These are phyloP conservation scores for Mormyrops boulengeri DNA, from an alignment of 2,797 vertebrate species.

Conservation along the genomic window DNA sequence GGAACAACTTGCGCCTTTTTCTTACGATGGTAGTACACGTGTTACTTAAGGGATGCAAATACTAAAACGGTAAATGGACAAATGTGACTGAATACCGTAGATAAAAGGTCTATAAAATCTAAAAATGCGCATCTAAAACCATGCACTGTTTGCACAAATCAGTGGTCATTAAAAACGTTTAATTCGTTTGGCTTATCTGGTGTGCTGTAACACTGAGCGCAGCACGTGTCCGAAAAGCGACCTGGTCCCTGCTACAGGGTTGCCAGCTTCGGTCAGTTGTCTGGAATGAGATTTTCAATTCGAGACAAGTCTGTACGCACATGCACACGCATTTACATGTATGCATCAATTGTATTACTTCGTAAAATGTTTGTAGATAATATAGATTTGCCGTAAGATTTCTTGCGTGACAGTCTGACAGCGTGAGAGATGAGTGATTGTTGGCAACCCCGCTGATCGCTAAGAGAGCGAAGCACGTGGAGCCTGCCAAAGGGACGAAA, in stretches of 20 bases:
- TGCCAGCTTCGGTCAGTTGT: not conserved
- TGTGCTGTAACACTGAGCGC: not conserved
- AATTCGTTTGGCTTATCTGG: not conserved
- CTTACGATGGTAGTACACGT: not conserved
- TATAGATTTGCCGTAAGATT: not conserved
- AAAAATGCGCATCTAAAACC: not conserved
- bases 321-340: not conserved
- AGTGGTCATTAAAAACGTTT: not conserved
- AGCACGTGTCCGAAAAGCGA: not conserved
- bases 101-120: not conserved
- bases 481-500: not conserved
- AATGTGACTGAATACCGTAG: not conserved
- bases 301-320: not conserved
- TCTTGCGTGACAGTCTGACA: not conserved
- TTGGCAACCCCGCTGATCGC: not conserved
- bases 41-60: not conserved
- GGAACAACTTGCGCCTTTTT: not conserved
- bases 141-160: not conserved
- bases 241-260: not conserved
- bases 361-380: not conserved
- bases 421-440: not conserved
- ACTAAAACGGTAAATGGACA: not conserved
- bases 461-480: not conserved
- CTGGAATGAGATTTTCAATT: not conserved
- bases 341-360: not conserved